Percentiles rank a stretch among this genome's conserved stretches.
Conservation (phyloP, 2,888 invertebrate species). For the Parochlus steinenii region DNA sequence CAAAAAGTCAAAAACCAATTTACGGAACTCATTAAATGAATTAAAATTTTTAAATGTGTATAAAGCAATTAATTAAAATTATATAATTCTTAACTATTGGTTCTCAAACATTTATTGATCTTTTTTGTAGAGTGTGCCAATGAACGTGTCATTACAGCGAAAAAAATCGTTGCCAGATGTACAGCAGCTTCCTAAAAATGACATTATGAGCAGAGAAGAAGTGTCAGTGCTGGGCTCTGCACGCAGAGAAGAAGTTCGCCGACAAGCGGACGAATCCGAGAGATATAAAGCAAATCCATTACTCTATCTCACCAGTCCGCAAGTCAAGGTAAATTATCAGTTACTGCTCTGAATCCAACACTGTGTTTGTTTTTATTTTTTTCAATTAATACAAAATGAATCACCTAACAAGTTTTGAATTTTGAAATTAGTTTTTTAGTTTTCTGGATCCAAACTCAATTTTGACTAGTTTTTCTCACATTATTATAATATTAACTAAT, state of each 20-base stretch:
- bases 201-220: constrained; percentile 86
- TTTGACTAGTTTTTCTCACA: too few species aligned
- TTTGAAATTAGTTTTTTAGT: too few species aligned
- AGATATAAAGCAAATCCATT: constrained; percentile 87
- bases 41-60: neutral
- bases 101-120: neutral
- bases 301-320: constrained; percentile 90
- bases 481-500: too few species aligned
- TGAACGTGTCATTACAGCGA: constrained; percentile 63
- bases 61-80: neutral
- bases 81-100: neutral
- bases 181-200: constrained; percentile 62
- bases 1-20: too few species aligned
- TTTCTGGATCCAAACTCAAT: too few species aligned
- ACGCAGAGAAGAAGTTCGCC: constrained; percentile 83
- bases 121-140: constrained; percentile 52
- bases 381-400: constrained; percentile 5
- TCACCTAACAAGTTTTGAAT: too few species aligned
- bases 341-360: constrained; percentile 2
- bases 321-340: constrained; percentile 83
- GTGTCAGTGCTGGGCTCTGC: constrained; percentile 87
- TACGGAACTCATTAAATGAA: too few species aligned
- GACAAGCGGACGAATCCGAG: constrained; percentile 81
- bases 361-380: constrained; percentile 8
- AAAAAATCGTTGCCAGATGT: constrained; percentile 97